Conservation (phyloP, 2,113 vertebrate species). For the Sinocyclocheilus anophthalmus region DNA sequence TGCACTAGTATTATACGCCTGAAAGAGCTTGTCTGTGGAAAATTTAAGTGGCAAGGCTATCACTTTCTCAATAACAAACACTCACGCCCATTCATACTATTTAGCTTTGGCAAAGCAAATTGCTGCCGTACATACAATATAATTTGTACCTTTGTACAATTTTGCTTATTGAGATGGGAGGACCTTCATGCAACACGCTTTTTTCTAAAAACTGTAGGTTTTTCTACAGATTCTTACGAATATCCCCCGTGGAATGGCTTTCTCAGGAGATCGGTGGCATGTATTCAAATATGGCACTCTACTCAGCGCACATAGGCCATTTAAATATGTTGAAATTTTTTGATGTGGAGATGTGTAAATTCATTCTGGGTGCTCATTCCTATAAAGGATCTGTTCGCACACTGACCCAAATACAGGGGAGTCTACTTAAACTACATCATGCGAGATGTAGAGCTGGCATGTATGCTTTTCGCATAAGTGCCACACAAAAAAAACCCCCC, state of each 20-base stretch:
- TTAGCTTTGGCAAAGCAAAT: background rate
- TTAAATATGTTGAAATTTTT: slow-evolving; percentile 19
- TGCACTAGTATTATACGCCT: too few relatives aligned
- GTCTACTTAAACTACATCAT: slow-evolving; percentile 8
- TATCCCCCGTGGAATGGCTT: background rate
- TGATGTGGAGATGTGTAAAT: background rate
- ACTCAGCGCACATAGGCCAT: background rate
- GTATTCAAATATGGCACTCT: background rate
- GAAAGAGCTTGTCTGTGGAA: too few relatives aligned
- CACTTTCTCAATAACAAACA: background rate
- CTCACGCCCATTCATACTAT: background rate
- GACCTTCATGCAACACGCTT: too few relatives aligned
- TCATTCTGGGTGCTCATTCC: slow-evolving; percentile 1
- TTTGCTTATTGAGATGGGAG: too few relatives aligned
- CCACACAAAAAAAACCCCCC: background rate
- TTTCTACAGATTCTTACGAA: background rate
- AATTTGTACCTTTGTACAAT: too few relatives aligned
- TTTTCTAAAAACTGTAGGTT: too few relatives aligned
- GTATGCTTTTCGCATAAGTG: slow-evolving; percentile 2
- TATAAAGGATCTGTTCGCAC: background rate
- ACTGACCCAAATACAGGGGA: slow-evolving; percentile 14
- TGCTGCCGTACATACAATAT: background rate
- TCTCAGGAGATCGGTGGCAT: background rate
- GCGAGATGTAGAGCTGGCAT: background rate
- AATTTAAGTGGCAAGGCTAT: too few relatives aligned